These are phyloP conservation scores for Telenomus remus DNA, from an alignment of 1,140 invertebrate genomes.

Conservation along the genomic window DNA sequence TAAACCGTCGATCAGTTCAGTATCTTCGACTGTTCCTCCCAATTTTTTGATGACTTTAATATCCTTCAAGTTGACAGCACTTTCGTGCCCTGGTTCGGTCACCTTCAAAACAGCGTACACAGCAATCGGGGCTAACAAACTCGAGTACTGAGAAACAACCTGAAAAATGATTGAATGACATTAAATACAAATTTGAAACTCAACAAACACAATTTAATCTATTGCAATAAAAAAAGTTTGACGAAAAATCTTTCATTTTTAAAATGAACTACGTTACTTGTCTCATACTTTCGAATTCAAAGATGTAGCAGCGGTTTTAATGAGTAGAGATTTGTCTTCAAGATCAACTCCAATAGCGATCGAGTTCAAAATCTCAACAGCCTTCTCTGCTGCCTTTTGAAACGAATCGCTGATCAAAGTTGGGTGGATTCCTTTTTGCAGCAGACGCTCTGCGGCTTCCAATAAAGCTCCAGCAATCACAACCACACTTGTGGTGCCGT, in stretches of 20 bases:
- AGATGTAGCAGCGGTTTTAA: slow-evolving; percentile 97
- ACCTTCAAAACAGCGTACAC: slow-evolving; percentile 97
- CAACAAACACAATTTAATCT: no score
- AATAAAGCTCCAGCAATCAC: slow-evolving; percentile 96
- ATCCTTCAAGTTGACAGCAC: slow-evolving; percentile 83
- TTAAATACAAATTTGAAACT: no score
- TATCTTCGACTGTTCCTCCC: slow-evolving; percentile 98
- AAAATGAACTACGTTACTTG: no score
- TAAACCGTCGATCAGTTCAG: slow-evolving; percentile 95
- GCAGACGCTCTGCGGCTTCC: slow-evolving; percentile 94
- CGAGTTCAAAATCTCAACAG: slow-evolving; percentile 88
- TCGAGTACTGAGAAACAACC: slow-evolving; percentile 98
- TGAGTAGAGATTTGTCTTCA: slow-evolving; percentile 88
- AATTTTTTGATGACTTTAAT: slow-evolving; percentile 98
- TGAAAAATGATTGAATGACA: slow-evolving; percentile 56
- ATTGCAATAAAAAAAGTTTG: no score
- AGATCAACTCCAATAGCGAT: slow-evolving; percentile 94
- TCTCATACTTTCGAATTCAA: slow-evolving; percentile 94
- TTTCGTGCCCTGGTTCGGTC: slow-evolving; percentile 78
- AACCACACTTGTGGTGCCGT: slow-evolving; percentile 98
- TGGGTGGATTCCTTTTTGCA: slow-evolving; percentile 97
- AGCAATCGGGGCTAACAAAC: slow-evolving; percentile 94
- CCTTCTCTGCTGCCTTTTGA: slow-evolving; percentile 90
- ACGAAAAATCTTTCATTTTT: no score
- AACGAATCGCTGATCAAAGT: slow-evolving; percentile 95